Evolutionary conservation across 1,140 invertebrate species (phyloP).

Genomic region (Bombus superbus): DNA sequence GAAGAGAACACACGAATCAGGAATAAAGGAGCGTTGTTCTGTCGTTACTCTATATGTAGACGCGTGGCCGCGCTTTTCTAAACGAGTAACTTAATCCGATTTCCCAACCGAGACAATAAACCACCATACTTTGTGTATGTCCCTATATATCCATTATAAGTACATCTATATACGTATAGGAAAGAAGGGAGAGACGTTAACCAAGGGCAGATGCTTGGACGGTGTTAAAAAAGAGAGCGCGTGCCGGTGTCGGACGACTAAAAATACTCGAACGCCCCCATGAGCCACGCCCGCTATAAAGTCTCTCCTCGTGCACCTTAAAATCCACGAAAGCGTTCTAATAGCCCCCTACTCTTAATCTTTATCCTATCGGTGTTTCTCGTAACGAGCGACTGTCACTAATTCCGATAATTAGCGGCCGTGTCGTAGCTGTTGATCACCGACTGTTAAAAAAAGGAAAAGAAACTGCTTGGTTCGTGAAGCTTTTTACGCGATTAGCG

Average conservation of each 20-base stretch:
- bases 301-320: constrained; percentile 56
- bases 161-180: not conserved
- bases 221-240: constrained; percentile 73
- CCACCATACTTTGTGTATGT: constrained; percentile 13
- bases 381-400: constrained; percentile 59
- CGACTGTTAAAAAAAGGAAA: not conserved
- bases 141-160: too few relatives aligned
- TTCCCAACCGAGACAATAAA: constrained; percentile 69
- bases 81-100: constrained; percentile 70
- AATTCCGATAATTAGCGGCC: constrained; percentile 70
- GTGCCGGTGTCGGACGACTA: constrained; percentile 77
- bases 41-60: too few relatives aligned
- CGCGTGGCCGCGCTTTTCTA: constrained; percentile 1
- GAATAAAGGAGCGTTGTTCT: too few relatives aligned
- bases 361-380: constrained; percentile 35
- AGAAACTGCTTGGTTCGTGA: not conserved
- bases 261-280: constrained; percentile 77
- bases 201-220: constrained; percentile 71
- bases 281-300: constrained; percentile 79
- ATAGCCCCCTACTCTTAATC: constrained; percentile 16
- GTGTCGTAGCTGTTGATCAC: constrained; percentile 22
- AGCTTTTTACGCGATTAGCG: not conserved
- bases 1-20: too few relatives aligned
- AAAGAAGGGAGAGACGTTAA: constrained; percentile 59
- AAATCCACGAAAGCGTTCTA: constrained; percentile 26